Percentiles rank a stretch among this genome's conserved stretches.
These are phyloP conservation scores for Euura lappo DNA, from an alignment of 1,140 invertebrate genomes.

Conservation along the genomic window DNA sequence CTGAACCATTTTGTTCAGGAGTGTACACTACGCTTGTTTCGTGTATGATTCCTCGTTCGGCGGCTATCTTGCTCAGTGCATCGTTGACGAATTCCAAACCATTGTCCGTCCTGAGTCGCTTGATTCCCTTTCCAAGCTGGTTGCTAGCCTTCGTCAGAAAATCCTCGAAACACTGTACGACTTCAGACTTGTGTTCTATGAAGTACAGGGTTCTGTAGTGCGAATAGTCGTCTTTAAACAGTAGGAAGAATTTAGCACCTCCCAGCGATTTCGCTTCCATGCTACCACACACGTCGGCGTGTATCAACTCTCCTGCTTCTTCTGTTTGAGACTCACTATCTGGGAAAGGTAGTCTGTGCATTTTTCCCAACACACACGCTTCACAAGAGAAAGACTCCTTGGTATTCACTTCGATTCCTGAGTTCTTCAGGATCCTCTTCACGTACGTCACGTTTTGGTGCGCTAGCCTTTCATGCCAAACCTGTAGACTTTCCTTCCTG, in stretches of 20 bases:
- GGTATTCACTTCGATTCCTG: slow-evolving; percentile 1
- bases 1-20: slow-evolving; percentile 29
- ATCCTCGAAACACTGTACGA: slow-evolving; percentile 38
- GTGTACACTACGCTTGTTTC: slow-evolving; percentile 29
- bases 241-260: slow-evolving; percentile 42
- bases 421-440: slow-evolving; percentile 8
- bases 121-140: slow-evolving; percentile 41
- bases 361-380: slow-evolving; percentile 16
- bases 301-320: too few relatives aligned
- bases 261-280: slow-evolving; percentile 47
- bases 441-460: slow-evolving; percentile 18
- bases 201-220: slow-evolving; percentile 49
- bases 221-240: slow-evolving; percentile 54
- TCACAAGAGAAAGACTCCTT: slow-evolving; percentile 13
- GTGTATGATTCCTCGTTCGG: slow-evolving; percentile 30
- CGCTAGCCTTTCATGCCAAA: slow-evolving; percentile 18
- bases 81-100: slow-evolving; percentile 52
- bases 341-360: slow-evolving; percentile 14
- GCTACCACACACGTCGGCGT: slow-evolving; percentile 43
- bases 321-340: slow-evolving; percentile 10
- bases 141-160: slow-evolving; percentile 45
- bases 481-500: neutral
- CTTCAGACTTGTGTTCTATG: slow-evolving; percentile 51
- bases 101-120: slow-evolving; percentile 55
- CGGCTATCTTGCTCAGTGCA: slow-evolving; percentile 51